Conservation (phyloP, 2,888 invertebrate species). For the Frankliniella intonsa region DNA sequence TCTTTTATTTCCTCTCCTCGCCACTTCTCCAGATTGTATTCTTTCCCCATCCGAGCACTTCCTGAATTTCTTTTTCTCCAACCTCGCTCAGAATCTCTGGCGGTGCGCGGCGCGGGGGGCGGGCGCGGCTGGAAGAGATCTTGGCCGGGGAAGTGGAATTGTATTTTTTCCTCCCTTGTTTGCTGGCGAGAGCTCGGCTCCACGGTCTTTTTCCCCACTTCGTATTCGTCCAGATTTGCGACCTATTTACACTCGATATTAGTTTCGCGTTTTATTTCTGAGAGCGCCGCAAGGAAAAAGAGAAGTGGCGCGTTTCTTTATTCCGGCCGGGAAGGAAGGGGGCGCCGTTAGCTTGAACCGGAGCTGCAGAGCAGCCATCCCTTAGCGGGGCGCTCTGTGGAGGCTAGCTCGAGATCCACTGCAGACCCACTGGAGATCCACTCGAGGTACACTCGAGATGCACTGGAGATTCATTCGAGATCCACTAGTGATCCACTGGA, state of each 20-base stretch:
- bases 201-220: background rate
- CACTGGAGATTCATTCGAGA: too few species aligned
- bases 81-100: background rate
- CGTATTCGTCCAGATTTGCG: slow-evolving; percentile 16
- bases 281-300: too few species aligned
- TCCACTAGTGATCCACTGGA: too few species aligned
- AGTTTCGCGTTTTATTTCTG: background rate
- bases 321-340: too few species aligned
- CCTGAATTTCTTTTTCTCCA: background rate
- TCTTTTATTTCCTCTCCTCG: background rate
- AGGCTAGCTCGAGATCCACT: too few species aligned
- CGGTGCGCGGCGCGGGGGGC: background rate
- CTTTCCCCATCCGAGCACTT: slow-evolving; percentile 5
- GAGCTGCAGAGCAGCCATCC: too few species aligned
- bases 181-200: background rate
- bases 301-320: too few species aligned
- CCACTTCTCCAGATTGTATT: slow-evolving; percentile 2
- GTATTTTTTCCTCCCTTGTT: slow-evolving; percentile 23
- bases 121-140: background rate
- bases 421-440: too few species aligned
- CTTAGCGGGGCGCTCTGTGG: too few species aligned
- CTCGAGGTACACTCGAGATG: too few species aligned
- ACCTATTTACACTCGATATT: slow-evolving; percentile 25
- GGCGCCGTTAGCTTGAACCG: too few species aligned
- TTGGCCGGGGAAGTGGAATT: slow-evolving; percentile 15